phyloP scores from a whole-genome alignment of 2,797 vertebrate species.

The Halcyon leucocephala region DNA sequence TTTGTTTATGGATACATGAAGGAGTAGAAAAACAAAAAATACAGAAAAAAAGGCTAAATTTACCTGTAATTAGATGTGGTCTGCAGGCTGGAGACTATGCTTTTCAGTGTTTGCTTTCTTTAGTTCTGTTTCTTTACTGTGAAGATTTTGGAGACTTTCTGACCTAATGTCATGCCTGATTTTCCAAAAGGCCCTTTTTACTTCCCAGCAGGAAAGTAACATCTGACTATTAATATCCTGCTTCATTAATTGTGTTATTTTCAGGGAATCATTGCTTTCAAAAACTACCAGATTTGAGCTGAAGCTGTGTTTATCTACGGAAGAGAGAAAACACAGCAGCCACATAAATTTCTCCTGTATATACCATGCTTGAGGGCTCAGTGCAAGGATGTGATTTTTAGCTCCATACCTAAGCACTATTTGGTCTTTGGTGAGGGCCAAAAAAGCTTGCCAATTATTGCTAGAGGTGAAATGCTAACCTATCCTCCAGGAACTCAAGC shows the following conservation, averaged over 20 bases:
- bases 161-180: background rate
- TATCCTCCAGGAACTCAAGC: background rate
- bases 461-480: background rate
- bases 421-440: background rate
- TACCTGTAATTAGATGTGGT: background rate
- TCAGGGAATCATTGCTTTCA: background rate
- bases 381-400: background rate
- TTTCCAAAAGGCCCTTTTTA: background rate
- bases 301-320: background rate
- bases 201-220: background rate
- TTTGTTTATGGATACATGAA: background rate
- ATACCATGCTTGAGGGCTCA: background rate
- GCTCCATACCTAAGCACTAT: background rate
- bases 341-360: background rate
- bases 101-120: background rate
- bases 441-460: background rate
- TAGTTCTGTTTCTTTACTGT: background rate
- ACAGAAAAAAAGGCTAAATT: background rate
- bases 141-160: background rate
- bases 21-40: background rate
- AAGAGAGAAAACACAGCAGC: background rate
- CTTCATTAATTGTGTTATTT: background rate
- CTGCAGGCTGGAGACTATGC: background rate
- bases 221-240: background rate
- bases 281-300: background rate